Evolutionary conservation across 2,888 invertebrate genomes (phyloP).

Genomic region (Drosophila dives): DNA sequence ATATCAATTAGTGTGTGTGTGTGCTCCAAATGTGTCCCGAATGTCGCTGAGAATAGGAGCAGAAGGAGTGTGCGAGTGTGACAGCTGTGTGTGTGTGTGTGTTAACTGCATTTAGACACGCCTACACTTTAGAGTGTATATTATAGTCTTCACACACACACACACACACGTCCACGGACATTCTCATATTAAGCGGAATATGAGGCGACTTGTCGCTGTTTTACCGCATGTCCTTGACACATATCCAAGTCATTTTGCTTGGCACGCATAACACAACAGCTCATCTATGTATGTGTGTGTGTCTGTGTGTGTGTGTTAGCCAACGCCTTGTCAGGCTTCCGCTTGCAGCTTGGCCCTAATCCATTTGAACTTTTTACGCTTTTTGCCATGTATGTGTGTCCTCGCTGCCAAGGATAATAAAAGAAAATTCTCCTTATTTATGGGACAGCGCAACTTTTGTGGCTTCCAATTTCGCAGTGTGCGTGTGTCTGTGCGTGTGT

Average conservation of each 20-base stretch:
- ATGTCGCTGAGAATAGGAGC: slow-evolving; percentile 38
- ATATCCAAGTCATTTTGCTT: slow-evolving; percentile 63
- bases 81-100: slow-evolving; percentile 36
- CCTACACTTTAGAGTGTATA: slow-evolving; percentile 40
- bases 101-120: slow-evolving; percentile 62
- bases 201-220: slow-evolving; percentile 34
- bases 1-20: slow-evolving; percentile 74
- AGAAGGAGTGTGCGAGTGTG: slow-evolving; percentile 23
- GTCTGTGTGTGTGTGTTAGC: slow-evolving; percentile 35
- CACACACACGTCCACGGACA: slow-evolving; percentile 2
- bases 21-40: slow-evolving; percentile 73
- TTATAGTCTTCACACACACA: slow-evolving; percentile 20
- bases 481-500: slow-evolving; percentile 17
- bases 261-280: slow-evolving; percentile 64
- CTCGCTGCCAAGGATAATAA: slow-evolving; percentile 74
- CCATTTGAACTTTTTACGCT: slow-evolving; percentile 70
- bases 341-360: slow-evolving; percentile 70
- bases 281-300: slow-evolving; percentile 13
- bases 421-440: slow-evolving; percentile 70
- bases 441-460: slow-evolving; percentile 70
- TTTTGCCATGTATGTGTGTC: slow-evolving; percentile 19
- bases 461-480: slow-evolving; percentile 52
- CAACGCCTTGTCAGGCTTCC: slow-evolving; percentile 77
- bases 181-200: slow-evolving; percentile 11
- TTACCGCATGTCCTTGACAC: slow-evolving; percentile 72